Evolutionary conservation across 2,113 vertebrate species (phyloP).

Genomic region (Myxocyprinus asiaticus): DNA sequence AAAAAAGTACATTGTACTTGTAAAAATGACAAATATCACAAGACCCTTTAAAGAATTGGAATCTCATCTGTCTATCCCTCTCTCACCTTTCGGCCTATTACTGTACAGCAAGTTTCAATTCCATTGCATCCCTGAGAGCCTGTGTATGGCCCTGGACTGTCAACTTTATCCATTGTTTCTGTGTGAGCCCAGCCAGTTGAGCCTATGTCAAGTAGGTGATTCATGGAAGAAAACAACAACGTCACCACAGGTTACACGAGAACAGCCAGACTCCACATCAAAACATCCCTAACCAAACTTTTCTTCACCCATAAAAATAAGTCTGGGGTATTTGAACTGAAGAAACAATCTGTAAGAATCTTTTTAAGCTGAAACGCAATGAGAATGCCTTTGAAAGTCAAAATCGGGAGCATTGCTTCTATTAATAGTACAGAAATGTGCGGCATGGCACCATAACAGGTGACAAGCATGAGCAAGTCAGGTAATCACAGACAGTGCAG

Average conservation of each 20-base stretch:
- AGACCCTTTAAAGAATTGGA: too few species aligned
- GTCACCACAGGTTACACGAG: neutral
- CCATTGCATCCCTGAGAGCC: too few species aligned
- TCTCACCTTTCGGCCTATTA: slow-evolving; percentile 53
- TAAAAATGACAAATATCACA: neutral
- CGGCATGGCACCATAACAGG: slow-evolving; percentile 63
- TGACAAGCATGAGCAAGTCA: slow-evolving; percentile 54
- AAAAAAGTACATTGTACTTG: neutral
- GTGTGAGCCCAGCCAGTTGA: neutral
- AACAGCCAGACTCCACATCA: slow-evolving; percentile 29
- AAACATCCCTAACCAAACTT: slow-evolving; percentile 1
- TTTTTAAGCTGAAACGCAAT: slow-evolving; percentile 1
- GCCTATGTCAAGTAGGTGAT: slow-evolving; percentile 1
- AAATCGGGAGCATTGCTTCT: slow-evolving; percentile 58
- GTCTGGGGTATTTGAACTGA: neutral
- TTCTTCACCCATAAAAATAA: neutral
- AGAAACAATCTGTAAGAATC: neutral
- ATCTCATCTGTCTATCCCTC: too few species aligned
- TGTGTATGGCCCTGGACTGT: neutral
- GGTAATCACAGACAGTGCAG: slow-evolving; percentile 52
- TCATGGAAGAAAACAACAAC: slow-evolving; percentile 8
- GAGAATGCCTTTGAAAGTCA: slow-evolving; percentile 55
- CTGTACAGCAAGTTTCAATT: slow-evolving; percentile 5
- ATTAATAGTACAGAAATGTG: slow-evolving; percentile 72
- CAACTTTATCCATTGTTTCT: neutral